Evolutionary conservation across 2,113 vertebrate genomes (phyloP).

Genomic region (Misgurnus mizolepis): DNA sequence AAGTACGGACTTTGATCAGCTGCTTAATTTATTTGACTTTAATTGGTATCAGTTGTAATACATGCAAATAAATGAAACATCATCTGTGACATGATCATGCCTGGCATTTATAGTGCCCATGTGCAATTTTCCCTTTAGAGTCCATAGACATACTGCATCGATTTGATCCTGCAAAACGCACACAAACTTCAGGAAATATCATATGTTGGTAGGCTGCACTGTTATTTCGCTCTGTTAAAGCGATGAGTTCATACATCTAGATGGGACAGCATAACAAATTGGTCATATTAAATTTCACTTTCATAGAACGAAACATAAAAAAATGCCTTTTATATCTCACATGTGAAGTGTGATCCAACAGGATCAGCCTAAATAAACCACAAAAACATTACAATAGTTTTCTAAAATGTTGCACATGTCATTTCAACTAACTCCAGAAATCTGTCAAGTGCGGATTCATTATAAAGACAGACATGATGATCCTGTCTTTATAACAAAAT

Average conservation of each 20-base stretch:
- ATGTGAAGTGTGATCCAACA: neutral
- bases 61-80: slow-evolving; percentile 31
- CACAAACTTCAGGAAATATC: neutral
- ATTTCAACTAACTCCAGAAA: slow-evolving; percentile 21
- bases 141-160: neutral
- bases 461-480: too few relatives aligned
- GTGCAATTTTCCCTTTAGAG: slow-evolving; percentile 1
- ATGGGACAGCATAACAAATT: slow-evolving; percentile 1
- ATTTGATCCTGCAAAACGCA: slow-evolving; percentile 10
- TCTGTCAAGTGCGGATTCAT: neutral
- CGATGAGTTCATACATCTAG: slow-evolving; percentile 15
- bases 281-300: slow-evolving; percentile 10
- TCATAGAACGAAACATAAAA: neutral
- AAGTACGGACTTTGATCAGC: slow-evolving; percentile 43
- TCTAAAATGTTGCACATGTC: neutral
- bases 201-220: neutral
- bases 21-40: slow-evolving; percentile 18
- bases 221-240: slow-evolving; percentile 7
- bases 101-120: neutral
- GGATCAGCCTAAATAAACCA: neutral
- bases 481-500: neutral
- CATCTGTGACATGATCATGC: neutral
- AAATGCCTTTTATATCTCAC: neutral
- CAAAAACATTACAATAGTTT: neutral
- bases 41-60: slow-evolving; percentile 8